Evolutionary conservation across 2,888 invertebrate genomes (phyloP).

Genomic region (Synergus gifuensis): DNA sequence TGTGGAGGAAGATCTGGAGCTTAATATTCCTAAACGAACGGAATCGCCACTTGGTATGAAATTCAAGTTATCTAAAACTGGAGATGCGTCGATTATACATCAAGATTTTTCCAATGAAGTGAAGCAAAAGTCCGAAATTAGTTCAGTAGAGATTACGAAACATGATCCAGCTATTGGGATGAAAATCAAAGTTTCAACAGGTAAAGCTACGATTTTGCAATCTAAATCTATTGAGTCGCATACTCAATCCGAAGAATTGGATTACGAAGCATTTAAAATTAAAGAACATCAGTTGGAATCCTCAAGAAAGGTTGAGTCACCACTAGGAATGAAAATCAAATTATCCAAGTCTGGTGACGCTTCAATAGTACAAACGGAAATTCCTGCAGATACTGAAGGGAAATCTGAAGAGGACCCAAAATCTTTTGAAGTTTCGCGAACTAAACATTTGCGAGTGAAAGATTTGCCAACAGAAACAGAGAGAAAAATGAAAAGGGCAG

Average conservation of each 20-base stretch:
- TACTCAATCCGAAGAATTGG: background rate
- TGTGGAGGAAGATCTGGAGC: conserved; percentile 55
- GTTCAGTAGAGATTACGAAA: conserved; percentile 25
- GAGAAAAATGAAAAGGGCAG: conserved; percentile 58
- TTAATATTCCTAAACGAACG: conserved; percentile 60
- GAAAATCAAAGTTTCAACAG: conserved; percentile 72
- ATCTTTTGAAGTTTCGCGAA: conserved; percentile 55
- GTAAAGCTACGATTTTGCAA: conserved; percentile 61
- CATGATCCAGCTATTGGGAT: conserved; percentile 68
- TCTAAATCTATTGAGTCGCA: background rate
- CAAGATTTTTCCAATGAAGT: background rate
- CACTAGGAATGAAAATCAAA: conserved; percentile 73
- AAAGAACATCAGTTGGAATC: conserved; percentile 12
- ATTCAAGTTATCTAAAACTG: conserved; percentile 73
- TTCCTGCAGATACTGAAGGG: conserved; percentile 29
- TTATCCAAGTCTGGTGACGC: conserved; percentile 72
- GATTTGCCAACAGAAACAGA: conserved; percentile 63
- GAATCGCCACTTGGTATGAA: conserved; percentile 75
- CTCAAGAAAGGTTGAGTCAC: background rate
- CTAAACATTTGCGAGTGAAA: conserved; percentile 46
- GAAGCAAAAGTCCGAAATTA: conserved; percentile 51
- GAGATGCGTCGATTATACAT: conserved; percentile 69
- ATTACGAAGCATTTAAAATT: background rate
- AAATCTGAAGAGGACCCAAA: conserved; percentile 25
- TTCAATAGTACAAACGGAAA: conserved; percentile 66